Percentiles rank a stretch among this genome's conserved stretches.
These are phyloP conservation scores for Martes martes DNA, from an alignment of 2,113 vertebrate species.

Conservation along the genomic window DNA sequence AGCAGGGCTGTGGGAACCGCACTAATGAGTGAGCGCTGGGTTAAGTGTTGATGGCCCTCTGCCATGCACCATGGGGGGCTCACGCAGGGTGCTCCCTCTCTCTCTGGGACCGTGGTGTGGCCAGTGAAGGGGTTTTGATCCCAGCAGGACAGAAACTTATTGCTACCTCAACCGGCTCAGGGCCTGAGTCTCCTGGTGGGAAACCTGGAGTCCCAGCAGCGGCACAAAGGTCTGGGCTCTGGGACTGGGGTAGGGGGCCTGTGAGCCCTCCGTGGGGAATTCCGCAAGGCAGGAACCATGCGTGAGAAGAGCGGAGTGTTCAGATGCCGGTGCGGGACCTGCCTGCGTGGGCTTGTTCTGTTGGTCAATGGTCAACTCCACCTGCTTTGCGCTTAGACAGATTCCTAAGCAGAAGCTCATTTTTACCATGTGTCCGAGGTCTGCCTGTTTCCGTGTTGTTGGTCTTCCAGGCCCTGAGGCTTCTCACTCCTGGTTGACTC, in stretches of 20 bases:
- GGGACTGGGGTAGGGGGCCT: fast-evolving
- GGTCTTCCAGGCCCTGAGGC: background rate
- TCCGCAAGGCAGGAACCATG: fast-evolving
- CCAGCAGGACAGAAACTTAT: no score
- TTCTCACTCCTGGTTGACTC: no score
- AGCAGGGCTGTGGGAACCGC: fast-evolving
- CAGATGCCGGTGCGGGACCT: background rate
- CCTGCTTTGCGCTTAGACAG: background rate
- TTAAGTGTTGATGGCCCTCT: background rate
- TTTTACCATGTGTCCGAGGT: fast-evolving
- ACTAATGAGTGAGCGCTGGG: fast-evolving
- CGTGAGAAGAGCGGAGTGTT: fast-evolving
- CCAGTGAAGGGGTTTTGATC: fast-evolving
- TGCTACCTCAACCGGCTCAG: fast-evolving
- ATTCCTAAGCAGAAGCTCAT: background rate
- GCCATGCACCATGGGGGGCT: fast-evolving
- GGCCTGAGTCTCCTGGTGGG: background rate
- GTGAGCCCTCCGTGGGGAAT: background rate
- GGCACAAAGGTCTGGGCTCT: background rate
- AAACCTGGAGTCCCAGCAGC: no score
- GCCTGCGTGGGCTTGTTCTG: background rate
- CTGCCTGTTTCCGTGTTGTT: background rate
- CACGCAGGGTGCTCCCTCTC: fast-evolving
- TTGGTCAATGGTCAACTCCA: fast-evolving
- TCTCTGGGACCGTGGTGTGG: fast-evolving